Evolutionary conservation across 2,113 vertebrate genomes (phyloP), one percentile per base, ranked within the genome.

Genomic region (Piliocolobus tephrosceles): DNA sequence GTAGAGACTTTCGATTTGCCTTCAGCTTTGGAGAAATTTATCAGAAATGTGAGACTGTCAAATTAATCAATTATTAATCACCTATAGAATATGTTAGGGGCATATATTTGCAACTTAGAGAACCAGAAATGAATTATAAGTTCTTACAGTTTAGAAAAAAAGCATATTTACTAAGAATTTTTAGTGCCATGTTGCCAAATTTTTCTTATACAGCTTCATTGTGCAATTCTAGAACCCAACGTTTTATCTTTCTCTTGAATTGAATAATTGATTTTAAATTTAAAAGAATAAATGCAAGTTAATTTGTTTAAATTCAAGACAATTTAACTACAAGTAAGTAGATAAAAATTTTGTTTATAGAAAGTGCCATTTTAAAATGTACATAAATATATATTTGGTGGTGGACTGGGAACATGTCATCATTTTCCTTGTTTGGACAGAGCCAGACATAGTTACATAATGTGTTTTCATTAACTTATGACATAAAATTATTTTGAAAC

Each of bases 211-310:
- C 0, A 52, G 18, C 1, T 57, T 78, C 3, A 38, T 4, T 43
- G 17, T 57, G 27, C 23, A 85, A 57, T 79, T 57, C 18, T 61
- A 52, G 14, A 17, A 82, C n/a, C n/a, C 76, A 45, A 68, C 1
- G 8, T 58, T 64, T 45, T 83, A 2, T 20, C 13, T 84, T 95
- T 78, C 58, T 68, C 27, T 52, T 66, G 2, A 57, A 32, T 84
- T 27, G 17, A 76, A 25, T 55, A 79, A 90, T 35, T 64, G 1
- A 78, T 89, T 93, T 97, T 73, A 84, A 91, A 73, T 78, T 73
- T 73, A 23, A 87, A 93, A 79, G 1, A 90, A 90, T 30, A 79
- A 17, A 23, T 81, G 0, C 0, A 20, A 40, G 0, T 0, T 50
- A 57, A 47, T 14, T 52, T 92, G 25, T 90, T 96, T 68, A 66